Evolutionary conservation across 2,888 invertebrate genomes (phyloP).

Genomic region (Stenodera caucasica): DNA sequence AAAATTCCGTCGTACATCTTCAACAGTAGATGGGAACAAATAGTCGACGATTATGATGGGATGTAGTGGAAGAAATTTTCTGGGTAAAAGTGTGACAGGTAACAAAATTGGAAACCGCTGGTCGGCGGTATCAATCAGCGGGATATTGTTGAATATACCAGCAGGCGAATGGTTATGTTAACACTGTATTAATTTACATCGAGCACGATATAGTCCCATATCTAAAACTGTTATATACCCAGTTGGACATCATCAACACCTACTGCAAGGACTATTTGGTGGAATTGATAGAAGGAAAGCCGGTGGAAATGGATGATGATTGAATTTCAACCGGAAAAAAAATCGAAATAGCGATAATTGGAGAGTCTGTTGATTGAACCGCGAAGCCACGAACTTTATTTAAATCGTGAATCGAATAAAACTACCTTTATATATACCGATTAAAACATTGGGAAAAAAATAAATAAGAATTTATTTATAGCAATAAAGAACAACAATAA

Average conservation of each 20-base stretch:
- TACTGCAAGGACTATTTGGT: conserved; percentile 10
- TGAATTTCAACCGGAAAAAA: background rate
- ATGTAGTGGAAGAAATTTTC: background rate
- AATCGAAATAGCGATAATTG: background rate
- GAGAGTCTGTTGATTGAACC: no score
- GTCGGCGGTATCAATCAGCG: conserved; percentile 28
- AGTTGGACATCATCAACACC: conserved; percentile 29
- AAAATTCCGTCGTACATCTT: no score
- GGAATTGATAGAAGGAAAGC: background rate
- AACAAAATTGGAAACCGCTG: conserved; percentile 29
- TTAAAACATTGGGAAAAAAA: background rate
- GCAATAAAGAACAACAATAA: conserved; percentile 9
- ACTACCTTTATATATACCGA: background rate
- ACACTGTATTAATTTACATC: conserved; percentile 45
- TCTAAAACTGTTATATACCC: conserved; percentile 33
- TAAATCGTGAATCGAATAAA: background rate
- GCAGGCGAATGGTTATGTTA: conserved; percentile 44
- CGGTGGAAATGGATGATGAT: background rate
- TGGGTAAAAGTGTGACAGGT: background rate
- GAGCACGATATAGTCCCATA: conserved; percentile 46
- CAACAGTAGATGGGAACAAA: background rate
- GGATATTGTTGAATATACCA: conserved; percentile 35
- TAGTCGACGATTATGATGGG: background rate
- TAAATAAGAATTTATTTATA: background rate
- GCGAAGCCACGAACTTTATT: background rate